A percentile compares a stretch with the other conserved stretches of the same genome.
Conservation (phyloP, 1,140 invertebrate species). For the Drosophila prosaltans region DNA sequence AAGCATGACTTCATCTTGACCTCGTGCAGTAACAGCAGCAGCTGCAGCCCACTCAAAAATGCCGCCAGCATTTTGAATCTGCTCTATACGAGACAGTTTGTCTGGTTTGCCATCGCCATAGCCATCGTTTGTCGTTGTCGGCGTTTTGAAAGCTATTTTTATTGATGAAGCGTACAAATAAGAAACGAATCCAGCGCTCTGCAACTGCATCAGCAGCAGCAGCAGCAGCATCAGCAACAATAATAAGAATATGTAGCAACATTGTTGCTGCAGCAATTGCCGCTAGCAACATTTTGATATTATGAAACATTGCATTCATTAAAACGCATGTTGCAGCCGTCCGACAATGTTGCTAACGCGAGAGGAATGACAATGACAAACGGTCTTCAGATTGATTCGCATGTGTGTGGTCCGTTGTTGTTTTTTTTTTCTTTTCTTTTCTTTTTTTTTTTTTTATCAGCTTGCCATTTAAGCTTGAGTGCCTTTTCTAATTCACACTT, state of each 20-base stretch:
- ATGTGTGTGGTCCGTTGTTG: slow-evolving; percentile 47
- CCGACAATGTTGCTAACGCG: slow-evolving; percentile 49
- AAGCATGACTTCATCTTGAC: slow-evolving; percentile 78
- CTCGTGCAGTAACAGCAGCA: slow-evolving; percentile 43
- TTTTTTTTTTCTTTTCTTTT: slow-evolving; percentile 10
- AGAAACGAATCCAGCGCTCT: slow-evolving; percentile 24
- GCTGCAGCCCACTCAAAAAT: slow-evolving; percentile 58
- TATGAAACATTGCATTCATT: slow-evolving; percentile 49
- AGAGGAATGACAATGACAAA: slow-evolving; percentile 55
- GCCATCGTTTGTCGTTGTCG: slow-evolving; percentile 37
- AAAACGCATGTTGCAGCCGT: slow-evolving; percentile 53
- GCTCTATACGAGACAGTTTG: slow-evolving; percentile 61
- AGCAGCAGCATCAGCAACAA: neutral
- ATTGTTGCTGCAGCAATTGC: slow-evolving; percentile 37
- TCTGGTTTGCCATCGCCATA: slow-evolving; percentile 47
- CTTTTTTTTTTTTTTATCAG: slow-evolving; percentile 57
- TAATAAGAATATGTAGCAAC: slow-evolving; percentile 30
- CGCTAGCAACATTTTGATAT: slow-evolving; percentile 43
- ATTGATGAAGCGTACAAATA: slow-evolving; percentile 72
- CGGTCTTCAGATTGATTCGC: slow-evolving; percentile 53
- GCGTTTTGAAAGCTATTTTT: slow-evolving; percentile 75
- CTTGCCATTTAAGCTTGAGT: slow-evolving; percentile 75
- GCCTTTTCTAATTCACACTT: slow-evolving; percentile 81
- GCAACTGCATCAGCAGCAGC: neutral
- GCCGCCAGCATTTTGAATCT: slow-evolving; percentile 35